A percentile compares a stretch with the other conserved stretches of the same genome.
phyloP scores from a whole-genome alignment of 2,888 invertebrate genomes.

The Coelopa pilipes region DNA sequence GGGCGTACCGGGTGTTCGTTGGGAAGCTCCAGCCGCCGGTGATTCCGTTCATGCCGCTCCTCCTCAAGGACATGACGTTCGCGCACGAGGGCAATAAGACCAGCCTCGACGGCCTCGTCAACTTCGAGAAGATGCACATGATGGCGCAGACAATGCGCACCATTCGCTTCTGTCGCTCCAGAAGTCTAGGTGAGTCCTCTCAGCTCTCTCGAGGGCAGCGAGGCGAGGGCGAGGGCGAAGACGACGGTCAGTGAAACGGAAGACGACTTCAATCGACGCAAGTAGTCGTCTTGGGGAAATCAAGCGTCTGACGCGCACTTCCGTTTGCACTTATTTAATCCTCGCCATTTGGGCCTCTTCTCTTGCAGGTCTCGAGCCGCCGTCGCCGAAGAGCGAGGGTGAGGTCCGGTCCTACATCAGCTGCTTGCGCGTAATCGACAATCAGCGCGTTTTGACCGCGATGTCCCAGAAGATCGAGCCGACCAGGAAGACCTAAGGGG shows the following conservation, averaged over 20 bases:
- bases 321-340: too few species aligned
- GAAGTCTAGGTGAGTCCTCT: slow-evolving; percentile 72
- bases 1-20: slow-evolving; percentile 78
- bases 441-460: slow-evolving; percentile 79
- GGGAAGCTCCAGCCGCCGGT: slow-evolving; percentile 82
- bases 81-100: slow-evolving; percentile 89
- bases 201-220: too few species aligned
- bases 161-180: slow-evolving; percentile 78
- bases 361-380: slow-evolving; percentile 74
- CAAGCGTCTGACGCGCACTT: too few species aligned
- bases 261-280: not conserved
- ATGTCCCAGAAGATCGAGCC: slow-evolving; percentile 83
- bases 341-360: not conserved
- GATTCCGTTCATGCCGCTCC: slow-evolving; percentile 84
- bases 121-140: slow-evolving; percentile 93
- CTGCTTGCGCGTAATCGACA: slow-evolving; percentile 81
- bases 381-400: slow-evolving; percentile 76
- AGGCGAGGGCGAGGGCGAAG: not conserved
- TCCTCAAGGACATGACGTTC: slow-evolving; percentile 84
- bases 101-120: slow-evolving; percentile 80
- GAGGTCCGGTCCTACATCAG: slow-evolving; percentile 78
- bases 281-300: too few species aligned
- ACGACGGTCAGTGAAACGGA: not conserved
- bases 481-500: slow-evolving; percentile 64
- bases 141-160: slow-evolving; percentile 83